A percentile compares a stretch with the other conserved stretches of the same genome.
Evolutionary conservation across 2,888 invertebrate species (phyloP).

Genomic region (Leucophenga maculata): DNA sequence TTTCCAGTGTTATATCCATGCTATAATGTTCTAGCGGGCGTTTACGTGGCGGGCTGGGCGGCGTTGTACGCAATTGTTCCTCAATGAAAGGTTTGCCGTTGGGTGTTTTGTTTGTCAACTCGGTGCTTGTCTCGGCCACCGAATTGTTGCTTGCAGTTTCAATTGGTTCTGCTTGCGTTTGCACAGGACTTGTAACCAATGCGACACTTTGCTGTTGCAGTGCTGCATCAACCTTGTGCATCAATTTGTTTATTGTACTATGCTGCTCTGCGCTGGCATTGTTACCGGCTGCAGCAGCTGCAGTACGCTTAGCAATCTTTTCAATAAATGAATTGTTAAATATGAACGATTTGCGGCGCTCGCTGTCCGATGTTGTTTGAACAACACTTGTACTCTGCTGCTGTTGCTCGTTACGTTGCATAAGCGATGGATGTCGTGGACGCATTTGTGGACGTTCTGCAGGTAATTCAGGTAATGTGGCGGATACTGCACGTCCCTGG

Average conservation of each 20-base stretch:
- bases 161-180: conserved; percentile 50
- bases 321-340: conserved; percentile 65
- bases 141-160: no score
- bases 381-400: conserved; percentile 37
- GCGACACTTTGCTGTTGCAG: conserved; percentile 35
- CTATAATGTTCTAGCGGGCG: conserved; percentile 22
- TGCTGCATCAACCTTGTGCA: conserved; percentile 65
- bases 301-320: conserved; percentile 64
- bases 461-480: conserved; percentile 69
- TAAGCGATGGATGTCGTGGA: conserved; percentile 57
- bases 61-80: conserved; percentile 43
- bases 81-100: conserved; percentile 52
- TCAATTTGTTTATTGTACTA: conserved; percentile 59
- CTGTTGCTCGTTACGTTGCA: conserved; percentile 45
- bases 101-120: conserved; percentile 34
- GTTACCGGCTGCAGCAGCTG: conserved; percentile 50
- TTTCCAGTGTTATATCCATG: conserved; percentile 46
- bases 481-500: conserved; percentile 64
- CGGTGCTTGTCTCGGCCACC: background rate
- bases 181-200: conserved; percentile 35
- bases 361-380: conserved; percentile 48
- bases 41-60: conserved; percentile 47
- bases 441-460: conserved; percentile 69
- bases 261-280: conserved; percentile 47
- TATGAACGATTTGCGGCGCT: conserved; percentile 12